phyloP scores from a whole-genome alignment of 2,888 invertebrate genomes.

The Ctenicera cuprea region DNA sequence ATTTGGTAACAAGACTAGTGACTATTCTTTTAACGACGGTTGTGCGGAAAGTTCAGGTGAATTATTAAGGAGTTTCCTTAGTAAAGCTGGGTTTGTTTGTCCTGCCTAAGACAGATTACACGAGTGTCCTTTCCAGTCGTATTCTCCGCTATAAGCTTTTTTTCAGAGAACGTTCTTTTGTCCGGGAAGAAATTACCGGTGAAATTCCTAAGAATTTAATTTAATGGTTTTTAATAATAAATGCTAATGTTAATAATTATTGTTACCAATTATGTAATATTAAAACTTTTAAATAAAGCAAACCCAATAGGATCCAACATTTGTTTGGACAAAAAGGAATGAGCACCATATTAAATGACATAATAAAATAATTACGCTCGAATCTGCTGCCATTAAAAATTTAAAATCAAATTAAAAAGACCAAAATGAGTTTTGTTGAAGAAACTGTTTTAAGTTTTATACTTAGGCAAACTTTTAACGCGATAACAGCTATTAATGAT shows the following conservation, averaged over 20 bases:
- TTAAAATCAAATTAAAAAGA: slow-evolving; percentile 39
- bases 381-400: slow-evolving; percentile 19
- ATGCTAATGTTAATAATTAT: too few relatives aligned
- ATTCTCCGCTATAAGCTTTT: too few relatives aligned
- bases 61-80: background rate
- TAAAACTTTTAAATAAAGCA: too few relatives aligned
- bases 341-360: background rate
- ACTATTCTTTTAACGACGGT: background rate
- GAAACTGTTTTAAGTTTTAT: slow-evolving; percentile 40
- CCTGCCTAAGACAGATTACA: background rate
- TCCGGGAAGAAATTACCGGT: too few relatives aligned
- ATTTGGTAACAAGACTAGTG: slow-evolving; percentile 3
- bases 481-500: slow-evolving; percentile 46
- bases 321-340: background rate
- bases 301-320: too few relatives aligned
- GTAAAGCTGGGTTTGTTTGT: background rate
- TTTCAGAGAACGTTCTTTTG: too few relatives aligned
- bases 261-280: too few relatives aligned
- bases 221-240: too few relatives aligned
- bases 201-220: too few relatives aligned
- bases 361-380: slow-evolving; percentile 22
- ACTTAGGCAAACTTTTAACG: slow-evolving; percentile 43
- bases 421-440: slow-evolving; percentile 30
- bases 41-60: background rate
- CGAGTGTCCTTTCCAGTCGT: background rate